Evolutionary conservation across 2,888 invertebrate species (phyloP), one percentile per base, ranked within the genome.

Genomic region (Agonopterix alstromeriana): DNA sequence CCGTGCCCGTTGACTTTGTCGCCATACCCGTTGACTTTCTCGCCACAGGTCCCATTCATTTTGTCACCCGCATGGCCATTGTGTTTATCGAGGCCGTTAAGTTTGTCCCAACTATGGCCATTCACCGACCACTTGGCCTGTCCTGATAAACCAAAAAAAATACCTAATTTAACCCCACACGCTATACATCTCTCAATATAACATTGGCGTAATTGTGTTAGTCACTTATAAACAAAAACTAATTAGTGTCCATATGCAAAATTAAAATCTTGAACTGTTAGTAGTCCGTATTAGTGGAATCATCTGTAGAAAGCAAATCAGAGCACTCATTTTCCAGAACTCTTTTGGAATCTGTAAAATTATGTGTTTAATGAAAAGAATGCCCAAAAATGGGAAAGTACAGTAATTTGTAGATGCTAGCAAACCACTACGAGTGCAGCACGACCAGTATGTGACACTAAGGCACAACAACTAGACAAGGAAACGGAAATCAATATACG

Each of bases 181-280:
- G 60, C 67, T 62, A 66, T 51, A 58, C 58, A 58, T 58, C 60
- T 62, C 60, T 56, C 55, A 58, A 43, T 10, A 17, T 45, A 61
- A 70, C 70, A 80, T 75, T 83, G 84, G 82, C 82, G 82, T 65
- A 82, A 82, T 77, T 75, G 76, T 79, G 78, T 79, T 77, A 75
- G 67, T 73, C 65, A 63, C 61, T 45, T 11, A 45, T 8, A 27
- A 43, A 47, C 46, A 46, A 43, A 36, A 43, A 45, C 46, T 46
- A 48, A 40, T 36, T 53, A 50, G 35, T 48, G 47, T 52, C 49
- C 47, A 42, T 47, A 43, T 10, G 27, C 27, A 27, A 27, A 36
- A 48, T n/a, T 49, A 50, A 48, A 35, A 42, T 65, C 67, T 70
- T 68, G 61, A 63, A 63, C 63, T 63, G 64, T 74, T 72, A 67